These are phyloP conservation scores for Cheilosia soror DNA, from an alignment of 2,888 invertebrate species.

Conservation along the genomic window DNA sequence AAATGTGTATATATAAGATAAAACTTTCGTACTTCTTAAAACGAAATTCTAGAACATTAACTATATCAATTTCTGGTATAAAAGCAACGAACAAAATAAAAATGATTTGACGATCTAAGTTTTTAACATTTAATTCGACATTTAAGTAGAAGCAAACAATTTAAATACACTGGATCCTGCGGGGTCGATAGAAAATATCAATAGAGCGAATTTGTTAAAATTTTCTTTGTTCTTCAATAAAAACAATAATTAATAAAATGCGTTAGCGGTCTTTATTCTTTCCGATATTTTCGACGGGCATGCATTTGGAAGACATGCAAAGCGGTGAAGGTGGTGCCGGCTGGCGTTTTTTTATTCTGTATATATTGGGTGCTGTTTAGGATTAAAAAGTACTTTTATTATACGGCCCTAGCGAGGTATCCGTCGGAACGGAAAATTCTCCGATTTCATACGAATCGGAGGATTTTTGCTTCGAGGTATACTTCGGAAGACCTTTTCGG, in stretches of 20 bases:
- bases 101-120: slow-evolving; percentile 6
- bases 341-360: no score
- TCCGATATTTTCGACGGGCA: no score
- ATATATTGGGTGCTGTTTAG: no score
- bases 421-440: no score
- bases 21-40: slow-evolving; percentile 67
- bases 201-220: slow-evolving; percentile 72
- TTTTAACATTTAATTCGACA: slow-evolving; percentile 42
- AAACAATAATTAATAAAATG: slow-evolving; percentile 43
- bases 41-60: slow-evolving; percentile 47
- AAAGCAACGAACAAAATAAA: slow-evolving; percentile 55
- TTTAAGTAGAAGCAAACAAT: slow-evolving; percentile 45
- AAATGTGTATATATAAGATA: slow-evolving; percentile 68
- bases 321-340: no score
- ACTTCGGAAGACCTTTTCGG: no score
- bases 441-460: no score
- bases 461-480: no score
- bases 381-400: no score
- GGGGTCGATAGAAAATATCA: slow-evolving; percentile 65
- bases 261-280: neutral
- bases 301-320: no score
- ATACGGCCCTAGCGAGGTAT: no score
- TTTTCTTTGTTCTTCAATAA: slow-evolving; percentile 74
- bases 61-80: slow-evolving; percentile 24
- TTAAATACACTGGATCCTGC: slow-evolving; percentile 47